phyloP scores from a whole-genome alignment of 2,113 vertebrate species.

The Nothobranchius kuhntae region DNA sequence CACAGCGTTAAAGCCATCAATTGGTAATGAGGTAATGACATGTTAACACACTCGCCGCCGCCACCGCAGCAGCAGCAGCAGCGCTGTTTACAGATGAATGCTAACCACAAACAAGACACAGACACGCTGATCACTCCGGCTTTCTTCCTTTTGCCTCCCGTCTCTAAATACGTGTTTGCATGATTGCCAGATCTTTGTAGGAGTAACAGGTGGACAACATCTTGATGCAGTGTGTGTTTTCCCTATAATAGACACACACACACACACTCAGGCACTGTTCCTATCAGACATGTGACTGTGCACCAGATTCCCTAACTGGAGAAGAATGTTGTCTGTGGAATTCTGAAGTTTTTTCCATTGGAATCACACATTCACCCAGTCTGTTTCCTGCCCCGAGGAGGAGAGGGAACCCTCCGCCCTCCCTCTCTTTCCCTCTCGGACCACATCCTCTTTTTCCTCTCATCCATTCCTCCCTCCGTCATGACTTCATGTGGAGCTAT shows the following conservation, averaged over 20 bases:
- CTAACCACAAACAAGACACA: constrained; percentile 75
- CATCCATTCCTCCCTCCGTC: constrained; percentile 16
- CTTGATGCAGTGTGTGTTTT: constrained; percentile 45
- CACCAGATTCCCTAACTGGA: constrained; percentile 71
- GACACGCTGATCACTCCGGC: constrained; percentile 35
- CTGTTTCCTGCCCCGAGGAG: constrained; percentile 71
- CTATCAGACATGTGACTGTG: constrained; percentile 44
- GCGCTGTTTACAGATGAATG: constrained; percentile 73
- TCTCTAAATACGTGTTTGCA: constrained; percentile 39
- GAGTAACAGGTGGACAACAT: constrained; percentile 74
- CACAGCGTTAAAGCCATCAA: constrained; percentile 65
- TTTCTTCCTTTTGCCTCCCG: background rate
- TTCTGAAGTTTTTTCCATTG: constrained; percentile 74
- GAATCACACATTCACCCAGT: constrained; percentile 70
- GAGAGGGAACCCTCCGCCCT: constrained; percentile 74
- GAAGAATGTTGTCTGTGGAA: constrained; percentile 70
- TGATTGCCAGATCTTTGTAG: constrained; percentile 42
- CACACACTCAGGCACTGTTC: constrained; percentile 38
- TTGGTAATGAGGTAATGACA: constrained; percentile 79
- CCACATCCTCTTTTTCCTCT: constrained; percentile 52
- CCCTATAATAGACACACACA: constrained; percentile 14
- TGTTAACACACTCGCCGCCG: constrained; percentile 62
- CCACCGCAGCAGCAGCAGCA: constrained; percentile 43
- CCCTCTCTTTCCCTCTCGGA: constrained; percentile 20
- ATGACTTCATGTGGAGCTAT: constrained; percentile 37